These are phyloP conservation scores for Entomyzon cyanotis DNA, from an alignment of 2,113 vertebrate species.

Conservation along the genomic window DNA sequence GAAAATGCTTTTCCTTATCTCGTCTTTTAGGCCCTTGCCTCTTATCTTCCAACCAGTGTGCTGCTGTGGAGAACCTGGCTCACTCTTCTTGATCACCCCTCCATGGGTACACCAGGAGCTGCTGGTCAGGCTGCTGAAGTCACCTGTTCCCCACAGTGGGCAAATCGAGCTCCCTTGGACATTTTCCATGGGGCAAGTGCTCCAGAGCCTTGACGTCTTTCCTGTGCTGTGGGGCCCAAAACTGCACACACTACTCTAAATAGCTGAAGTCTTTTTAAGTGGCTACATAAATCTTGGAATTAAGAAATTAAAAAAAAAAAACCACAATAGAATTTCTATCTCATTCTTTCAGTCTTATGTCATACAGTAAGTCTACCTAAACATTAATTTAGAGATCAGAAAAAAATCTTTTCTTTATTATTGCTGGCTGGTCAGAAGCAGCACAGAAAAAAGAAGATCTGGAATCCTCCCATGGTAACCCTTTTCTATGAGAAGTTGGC, in stretches of 20 bases:
- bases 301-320: background rate
- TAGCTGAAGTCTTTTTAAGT: background rate
- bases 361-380: background rate
- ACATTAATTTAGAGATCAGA: background rate
- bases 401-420: background rate
- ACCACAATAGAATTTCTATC: background rate
- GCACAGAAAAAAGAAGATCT: background rate
- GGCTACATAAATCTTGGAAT: background rate
- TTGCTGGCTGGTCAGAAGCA: background rate
- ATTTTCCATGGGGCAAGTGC: background rate
- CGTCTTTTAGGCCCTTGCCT: background rate
- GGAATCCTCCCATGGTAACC: background rate
- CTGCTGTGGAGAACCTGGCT: background rate
- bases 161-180: rapidly evolving
- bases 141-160: no score
- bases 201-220: background rate
- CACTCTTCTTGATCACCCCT: background rate
- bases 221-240: background rate
- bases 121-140: background rate
- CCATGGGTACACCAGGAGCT: background rate
- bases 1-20: background rate
- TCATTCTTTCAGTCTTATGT: background rate
- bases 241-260: background rate
- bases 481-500: background rate
- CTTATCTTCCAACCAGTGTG: background rate